Conservation (phyloP, 2,888 invertebrate species). For the Morpho achilles region DNA sequence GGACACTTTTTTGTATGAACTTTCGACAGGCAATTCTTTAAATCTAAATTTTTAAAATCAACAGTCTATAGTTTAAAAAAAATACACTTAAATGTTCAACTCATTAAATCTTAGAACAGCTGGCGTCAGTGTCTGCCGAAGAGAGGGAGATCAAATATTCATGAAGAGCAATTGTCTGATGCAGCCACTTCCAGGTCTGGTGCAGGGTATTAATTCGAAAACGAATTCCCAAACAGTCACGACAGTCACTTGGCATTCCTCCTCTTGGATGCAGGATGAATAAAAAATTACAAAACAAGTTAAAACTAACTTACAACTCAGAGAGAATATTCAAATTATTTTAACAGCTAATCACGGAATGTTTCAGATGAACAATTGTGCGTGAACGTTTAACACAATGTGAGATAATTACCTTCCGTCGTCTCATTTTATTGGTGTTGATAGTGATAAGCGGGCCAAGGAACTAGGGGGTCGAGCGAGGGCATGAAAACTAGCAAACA, state of each 20-base stretch:
- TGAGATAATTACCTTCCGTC: conserved; percentile 60
- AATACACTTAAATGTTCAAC: conserved; percentile 42
- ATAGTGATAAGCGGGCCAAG: conserved; percentile 68
- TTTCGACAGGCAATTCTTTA: conserved; percentile 47
- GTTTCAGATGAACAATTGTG: conserved; percentile 31
- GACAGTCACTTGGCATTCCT: conserved; percentile 84
- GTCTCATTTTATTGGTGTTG: conserved; percentile 70
- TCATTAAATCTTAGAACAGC: conserved; percentile 51
- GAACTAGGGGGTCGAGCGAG: conserved; percentile 72
- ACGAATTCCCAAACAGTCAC: conserved; percentile 93
- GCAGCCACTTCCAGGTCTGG: conserved; percentile 97
- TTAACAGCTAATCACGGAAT: conserved; percentile 22
- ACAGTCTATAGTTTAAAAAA: conserved; percentile 32
- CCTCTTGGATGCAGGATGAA: conserved; percentile 74
- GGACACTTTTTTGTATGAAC: conserved; percentile 76
- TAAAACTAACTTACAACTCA: conserved; percentile 38
- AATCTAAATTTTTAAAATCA: conserved; percentile 47
- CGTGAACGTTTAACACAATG: conserved; percentile 51
- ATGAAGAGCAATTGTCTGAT: conserved; percentile 93
- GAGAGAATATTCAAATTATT: conserved; percentile 28
- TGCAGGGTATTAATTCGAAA: conserved; percentile 92
- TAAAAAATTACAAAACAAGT: conserved; percentile 60
- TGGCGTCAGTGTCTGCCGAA: conserved; percentile 84
- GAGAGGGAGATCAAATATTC: conserved; percentile 91
- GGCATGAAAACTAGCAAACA: conserved; percentile 69